phyloP scores from a whole-genome alignment of 2,113 vertebrate species.

The Eurypyga helias region DNA sequence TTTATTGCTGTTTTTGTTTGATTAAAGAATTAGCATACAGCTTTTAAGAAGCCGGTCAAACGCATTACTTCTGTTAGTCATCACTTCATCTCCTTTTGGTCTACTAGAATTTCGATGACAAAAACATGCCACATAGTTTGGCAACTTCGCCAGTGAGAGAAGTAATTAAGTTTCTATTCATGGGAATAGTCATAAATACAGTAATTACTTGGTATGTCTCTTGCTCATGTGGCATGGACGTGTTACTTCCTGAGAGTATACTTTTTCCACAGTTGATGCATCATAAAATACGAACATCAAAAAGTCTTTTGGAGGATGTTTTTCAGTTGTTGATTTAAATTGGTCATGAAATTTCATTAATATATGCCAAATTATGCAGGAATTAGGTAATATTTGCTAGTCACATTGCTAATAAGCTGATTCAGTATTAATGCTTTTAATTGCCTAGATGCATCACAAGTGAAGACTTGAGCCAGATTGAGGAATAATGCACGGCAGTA shows the following conservation, averaged over 20 bases:
- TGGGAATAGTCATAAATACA: background rate
- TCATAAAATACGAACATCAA: background rate
- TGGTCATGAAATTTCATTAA: background rate
- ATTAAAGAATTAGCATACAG: background rate
- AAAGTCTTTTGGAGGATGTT: background rate
- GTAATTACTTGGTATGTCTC: background rate
- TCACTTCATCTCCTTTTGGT: background rate
- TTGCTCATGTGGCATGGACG: background rate
- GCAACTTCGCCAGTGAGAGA: background rate
- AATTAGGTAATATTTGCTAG: slow-evolving; percentile 21
- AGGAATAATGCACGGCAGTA: background rate
- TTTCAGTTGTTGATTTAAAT: background rate
- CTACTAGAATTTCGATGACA: background rate
- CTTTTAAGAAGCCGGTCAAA: background rate
- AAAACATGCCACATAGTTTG: background rate
- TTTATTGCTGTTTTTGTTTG: background rate
- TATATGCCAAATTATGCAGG: background rate
- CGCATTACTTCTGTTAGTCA: background rate
- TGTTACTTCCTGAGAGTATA: background rate
- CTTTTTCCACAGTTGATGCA: background rate
- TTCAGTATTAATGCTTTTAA: slow-evolving; percentile 3
- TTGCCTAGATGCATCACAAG: background rate
- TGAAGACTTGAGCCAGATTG: background rate
- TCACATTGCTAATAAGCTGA: background rate
- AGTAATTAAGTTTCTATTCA: background rate